Percentiles rank a stretch among this genome's conserved stretches.
These are phyloP conservation scores for Ptychadena robeensis DNA, from an alignment of 2,797 vertebrate genomes.

Conservation along the genomic window DNA sequence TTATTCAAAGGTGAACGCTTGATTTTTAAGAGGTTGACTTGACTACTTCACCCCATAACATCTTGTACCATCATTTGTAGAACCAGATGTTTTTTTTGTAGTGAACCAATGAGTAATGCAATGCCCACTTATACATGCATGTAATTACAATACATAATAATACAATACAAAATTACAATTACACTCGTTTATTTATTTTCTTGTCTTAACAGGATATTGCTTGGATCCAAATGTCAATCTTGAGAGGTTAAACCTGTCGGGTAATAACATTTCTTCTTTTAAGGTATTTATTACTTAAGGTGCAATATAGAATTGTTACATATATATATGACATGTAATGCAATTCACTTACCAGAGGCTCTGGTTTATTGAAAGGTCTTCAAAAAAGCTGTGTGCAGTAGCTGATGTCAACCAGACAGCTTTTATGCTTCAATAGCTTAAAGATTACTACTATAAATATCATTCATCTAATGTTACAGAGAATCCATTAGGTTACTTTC, in stretches of 20 bases:
- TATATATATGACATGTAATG: neutral
- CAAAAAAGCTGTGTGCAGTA: neutral
- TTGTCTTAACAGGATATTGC: constrained; percentile 66
- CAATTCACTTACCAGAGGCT: neutral
- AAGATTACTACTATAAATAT: neutral
- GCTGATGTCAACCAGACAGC: neutral
- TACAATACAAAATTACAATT: too few relatives aligned
- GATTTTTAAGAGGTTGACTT: too few relatives aligned
- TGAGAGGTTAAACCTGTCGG: constrained; percentile 86
- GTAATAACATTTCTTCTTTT: constrained; percentile 87
- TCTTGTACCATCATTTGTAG: too few relatives aligned
- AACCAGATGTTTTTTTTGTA: too few relatives aligned
- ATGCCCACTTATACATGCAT: too few relatives aligned
- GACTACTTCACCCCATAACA: too few relatives aligned
- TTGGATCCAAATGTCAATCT: constrained; percentile 81
- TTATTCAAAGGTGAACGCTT: too few relatives aligned
- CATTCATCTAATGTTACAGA: neutral
- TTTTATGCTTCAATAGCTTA: neutral
- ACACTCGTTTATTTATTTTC: too few relatives aligned
- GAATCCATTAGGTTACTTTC: neutral
- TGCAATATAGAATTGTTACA: neutral
- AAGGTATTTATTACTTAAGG: constrained; percentile 74
- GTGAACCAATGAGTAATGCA: too few relatives aligned
- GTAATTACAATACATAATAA: too few relatives aligned
- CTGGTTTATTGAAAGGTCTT: neutral